Percentiles rank a stretch among this genome's conserved stretches.
phyloP scores from a whole-genome alignment of 2,113 vertebrate species.

The Parotia lawesii region DNA sequence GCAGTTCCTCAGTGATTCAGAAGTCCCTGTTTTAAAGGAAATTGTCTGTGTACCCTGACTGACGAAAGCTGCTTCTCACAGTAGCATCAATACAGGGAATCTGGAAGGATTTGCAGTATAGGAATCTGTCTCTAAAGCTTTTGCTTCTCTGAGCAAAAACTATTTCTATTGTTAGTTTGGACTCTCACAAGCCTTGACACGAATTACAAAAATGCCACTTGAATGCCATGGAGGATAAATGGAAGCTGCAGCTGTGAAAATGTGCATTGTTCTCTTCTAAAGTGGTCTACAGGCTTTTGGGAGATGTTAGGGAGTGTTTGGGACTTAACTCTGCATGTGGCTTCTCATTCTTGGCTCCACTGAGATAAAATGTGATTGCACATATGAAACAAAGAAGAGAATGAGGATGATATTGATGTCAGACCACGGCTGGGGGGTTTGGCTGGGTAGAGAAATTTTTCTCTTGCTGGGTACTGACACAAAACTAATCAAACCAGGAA shows the following conservation, averaged over 20 bases:
- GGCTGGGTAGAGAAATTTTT: not conserved
- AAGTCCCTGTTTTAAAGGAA: not conserved
- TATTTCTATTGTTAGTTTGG: not conserved
- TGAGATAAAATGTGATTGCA: not conserved
- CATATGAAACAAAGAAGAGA: not conserved
- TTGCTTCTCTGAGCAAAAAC: not conserved
- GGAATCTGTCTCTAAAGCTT: not conserved
- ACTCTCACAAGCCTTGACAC: not conserved
- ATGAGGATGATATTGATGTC: not conserved
- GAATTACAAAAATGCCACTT: not conserved
- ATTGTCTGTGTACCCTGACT: not conserved
- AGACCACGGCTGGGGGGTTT: not conserved
- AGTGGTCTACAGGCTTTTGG: not conserved
- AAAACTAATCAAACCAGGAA: constrained; percentile 8
- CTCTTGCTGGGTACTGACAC: not conserved
- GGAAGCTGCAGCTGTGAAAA: constrained; percentile 23
- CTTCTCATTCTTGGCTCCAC: not conserved
- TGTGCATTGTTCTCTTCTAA: not conserved
- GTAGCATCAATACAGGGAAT: not conserved
- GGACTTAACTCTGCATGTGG: not conserved
- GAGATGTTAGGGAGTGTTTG: not conserved
- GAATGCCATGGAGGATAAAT: not conserved
- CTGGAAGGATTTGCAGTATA: not conserved
- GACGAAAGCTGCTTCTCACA: not conserved
- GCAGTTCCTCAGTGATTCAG: not conserved